Evolutionary conservation across 2,797 vertebrate genomes (phyloP), one percentile per base, ranked within the genome.

Genomic region (Diceros bicornis): DNA sequence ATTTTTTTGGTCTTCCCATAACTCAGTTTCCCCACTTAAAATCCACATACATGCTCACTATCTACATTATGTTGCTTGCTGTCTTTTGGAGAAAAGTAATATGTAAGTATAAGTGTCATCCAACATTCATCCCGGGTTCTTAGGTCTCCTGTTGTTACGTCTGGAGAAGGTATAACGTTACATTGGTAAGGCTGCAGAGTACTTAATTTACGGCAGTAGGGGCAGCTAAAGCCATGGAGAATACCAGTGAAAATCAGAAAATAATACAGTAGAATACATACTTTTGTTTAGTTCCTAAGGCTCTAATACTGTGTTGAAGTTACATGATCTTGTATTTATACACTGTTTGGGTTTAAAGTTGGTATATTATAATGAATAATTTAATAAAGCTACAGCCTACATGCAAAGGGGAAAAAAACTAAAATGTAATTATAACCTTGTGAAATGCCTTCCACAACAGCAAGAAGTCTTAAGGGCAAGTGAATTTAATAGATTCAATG

Each of bases 341-440:
- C 18, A 96, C 89, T 98, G 92, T 97, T 97, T 96, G 79, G 75
- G 44, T 96, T 97, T 98, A 96, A 97, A 96, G 91, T 92, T 97
- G 93, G 91, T 97, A 96, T 97, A 98, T 96, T 97, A 98, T 97
- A 97, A 97, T 98, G 98, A 98, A 98, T 98, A 98, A 98, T 97
- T 97, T 97, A 98, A 98, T 97, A 98, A 97, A 97, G 85, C 77
- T 91, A 93, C 68, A 95, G 93, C 97, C 96, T 97, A 97, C 97
- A 97, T 94, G 81, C 83, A 92, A 97, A 97, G 57, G n/a, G 68
- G 20, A 25, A 72, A 85, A 90, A 96, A 83, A 77, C 2, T 55
- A 96, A 97, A 97, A 98, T 82, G 0, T 97, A 98, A 98, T 98
- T 98, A 98, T 94, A 97, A 97, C 95, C 97, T 97, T 95, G 96